A percentile compares a stretch with the other conserved stretches of the same genome.
Evolutionary conservation across 2,797 vertebrate species (phyloP).

Genomic region (Semaprochilodus insignis): DNA sequence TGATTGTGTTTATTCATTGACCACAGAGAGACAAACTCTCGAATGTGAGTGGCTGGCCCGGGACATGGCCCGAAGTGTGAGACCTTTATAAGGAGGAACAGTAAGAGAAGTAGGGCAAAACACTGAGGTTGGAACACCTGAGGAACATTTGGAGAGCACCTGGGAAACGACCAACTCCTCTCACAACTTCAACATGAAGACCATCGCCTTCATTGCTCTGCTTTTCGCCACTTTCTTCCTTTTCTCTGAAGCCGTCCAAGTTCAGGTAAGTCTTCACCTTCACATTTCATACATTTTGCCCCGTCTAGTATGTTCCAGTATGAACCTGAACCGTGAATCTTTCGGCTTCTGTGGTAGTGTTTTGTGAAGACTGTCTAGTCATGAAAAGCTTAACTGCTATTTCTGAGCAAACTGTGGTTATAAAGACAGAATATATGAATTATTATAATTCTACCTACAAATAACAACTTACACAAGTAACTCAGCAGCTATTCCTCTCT

Average conservation of each 20-base stretch:
- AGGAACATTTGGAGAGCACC: conserved; percentile 50
- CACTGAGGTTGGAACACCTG: conserved; percentile 53
- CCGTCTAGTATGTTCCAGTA: background rate
- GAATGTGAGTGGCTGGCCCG: conserved; percentile 63
- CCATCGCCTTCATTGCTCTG: conserved; percentile 60
- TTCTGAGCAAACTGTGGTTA: no score
- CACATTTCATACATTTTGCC: background rate
- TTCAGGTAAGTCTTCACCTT: conserved; percentile 72
- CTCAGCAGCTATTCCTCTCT: background rate
- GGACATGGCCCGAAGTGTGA: background rate
- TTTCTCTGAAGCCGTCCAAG: conserved; percentile 73
- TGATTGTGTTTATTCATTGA: conserved; percentile 74
- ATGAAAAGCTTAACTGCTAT: background rate
- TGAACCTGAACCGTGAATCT: background rate
- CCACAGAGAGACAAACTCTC: conserved; percentile 69
- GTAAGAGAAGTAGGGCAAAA: conserved; percentile 52
- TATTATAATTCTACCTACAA: background rate
- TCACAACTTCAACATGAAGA: conserved; percentile 72
- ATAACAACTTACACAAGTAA: background rate
- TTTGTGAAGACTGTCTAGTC: background rate
- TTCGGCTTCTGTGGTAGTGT: background rate
- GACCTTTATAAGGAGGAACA: conserved; percentile 71
- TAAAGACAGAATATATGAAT: background rate
- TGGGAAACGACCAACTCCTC: conserved; percentile 8
- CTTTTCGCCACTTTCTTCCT: conserved; percentile 69